Evolutionary conservation across 2,113 vertebrate genomes (phyloP), one percentile per base, ranked within the genome.

Genomic region (Dunckerocampus dactyliophorus): DNA sequence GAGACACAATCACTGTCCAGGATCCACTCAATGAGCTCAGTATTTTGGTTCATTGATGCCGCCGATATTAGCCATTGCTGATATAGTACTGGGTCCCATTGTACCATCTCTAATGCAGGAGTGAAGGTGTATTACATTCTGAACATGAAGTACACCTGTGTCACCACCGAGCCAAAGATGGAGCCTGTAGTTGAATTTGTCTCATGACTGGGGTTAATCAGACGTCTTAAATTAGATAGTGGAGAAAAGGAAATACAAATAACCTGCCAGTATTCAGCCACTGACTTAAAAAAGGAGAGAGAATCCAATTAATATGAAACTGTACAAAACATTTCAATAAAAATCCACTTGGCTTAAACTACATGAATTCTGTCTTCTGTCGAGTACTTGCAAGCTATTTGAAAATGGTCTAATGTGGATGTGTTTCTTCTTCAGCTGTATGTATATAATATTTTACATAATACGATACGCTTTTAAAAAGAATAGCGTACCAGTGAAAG

Each of bases 241-340:
- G 56, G 62, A 75, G 58, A 53, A 34, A 21, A 51, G 14, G 20
- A 52, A 49, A 67, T 57, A 59, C 21, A 39, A 45, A 73, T 62
- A 57, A 34, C 58, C 48, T 53, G 49, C 49, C 57, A 69, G 47
- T 72, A 66, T 75, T 81, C 37, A 20, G 54, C 37, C 54, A 56
- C 46, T 39, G 62, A 71, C 20, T 50, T 37, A 39, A 24, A 73
- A 67, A 77, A 79, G 78, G 31, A 81, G 71, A 76, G 24, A 56
- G 72, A 71, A 76, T 69, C 60, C 77, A 79, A 59, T 72, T 62
- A 57, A 67, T 65, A 71, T 88, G 77, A 83, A 82, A 76, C 89
- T 88, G 79, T 90, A 85, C 83, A 53, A 68, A 72, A 77, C 67
- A 82, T 75, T 88, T 90, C 84, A 94, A 88, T 91, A 92, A 91